Percentiles rank a stretch among this genome's conserved stretches.
Evolutionary conservation across 2,888 invertebrate species (phyloP).

Genomic region (Agonopterix heracliana): DNA sequence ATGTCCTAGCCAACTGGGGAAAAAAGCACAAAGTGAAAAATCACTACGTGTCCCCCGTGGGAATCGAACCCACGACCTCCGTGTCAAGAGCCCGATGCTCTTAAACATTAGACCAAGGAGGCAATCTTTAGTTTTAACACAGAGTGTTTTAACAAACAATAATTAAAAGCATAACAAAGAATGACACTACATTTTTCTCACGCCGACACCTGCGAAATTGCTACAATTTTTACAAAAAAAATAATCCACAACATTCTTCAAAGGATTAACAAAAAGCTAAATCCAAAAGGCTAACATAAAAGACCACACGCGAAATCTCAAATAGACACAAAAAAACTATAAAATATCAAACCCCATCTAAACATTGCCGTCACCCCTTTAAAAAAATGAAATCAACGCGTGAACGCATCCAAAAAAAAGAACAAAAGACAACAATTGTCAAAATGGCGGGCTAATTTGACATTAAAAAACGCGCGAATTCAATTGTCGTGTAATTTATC

Average conservation of each 20-base stretch:
- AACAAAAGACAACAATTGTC: slow-evolving; percentile 49
- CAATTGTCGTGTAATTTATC: slow-evolving; percentile 69
- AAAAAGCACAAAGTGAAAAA: no score
- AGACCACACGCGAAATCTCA: slow-evolving; percentile 44
- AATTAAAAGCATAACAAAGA: no score
- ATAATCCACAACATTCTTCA: slow-evolving; percentile 28
- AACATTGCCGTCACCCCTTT: slow-evolving; percentile 48
- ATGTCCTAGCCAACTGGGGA: no score
- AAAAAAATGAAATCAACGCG: slow-evolving; percentile 50
- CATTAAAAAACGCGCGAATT: slow-evolving; percentile 68
- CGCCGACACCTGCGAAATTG: slow-evolving; percentile 29
- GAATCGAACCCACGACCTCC: no score
- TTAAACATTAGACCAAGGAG: no score
- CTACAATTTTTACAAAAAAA: slow-evolving; percentile 13
- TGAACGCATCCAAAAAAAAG: slow-evolving; percentile 55
- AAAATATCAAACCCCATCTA: slow-evolving; percentile 24
- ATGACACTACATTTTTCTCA: slow-evolving; percentile 20
- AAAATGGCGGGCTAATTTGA: slow-evolving; percentile 69
- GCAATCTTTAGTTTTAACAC: no score
- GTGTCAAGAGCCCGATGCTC: no score
- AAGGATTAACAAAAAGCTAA: slow-evolving; percentile 31
- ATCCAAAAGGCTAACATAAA: slow-evolving; percentile 34
- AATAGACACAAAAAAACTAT: slow-evolving; percentile 24
- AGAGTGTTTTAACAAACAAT: no score
- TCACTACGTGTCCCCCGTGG: no score